Evolutionary conservation across 2,888 invertebrate genomes (phyloP), one percentile per base, ranked within the genome.

Genomic region (Erannis defoliaria): DNA sequence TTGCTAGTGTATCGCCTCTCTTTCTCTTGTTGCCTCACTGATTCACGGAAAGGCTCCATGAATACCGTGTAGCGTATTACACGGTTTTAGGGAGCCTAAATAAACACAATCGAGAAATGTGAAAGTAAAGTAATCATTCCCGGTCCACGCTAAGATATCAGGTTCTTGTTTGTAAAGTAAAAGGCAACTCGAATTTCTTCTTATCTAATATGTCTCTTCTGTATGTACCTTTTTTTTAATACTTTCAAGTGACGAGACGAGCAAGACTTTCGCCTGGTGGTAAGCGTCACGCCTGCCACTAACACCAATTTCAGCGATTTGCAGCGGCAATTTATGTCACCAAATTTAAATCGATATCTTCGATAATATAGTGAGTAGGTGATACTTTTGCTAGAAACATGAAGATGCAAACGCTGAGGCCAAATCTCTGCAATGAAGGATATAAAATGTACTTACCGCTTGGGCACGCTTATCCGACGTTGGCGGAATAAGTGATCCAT

Each of bases 401-500:
- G 33, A 4, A n/a, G 3, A 35, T 35, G n/a, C 6, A 31, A n/a
- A n/a, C n/a, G n/a, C n/a, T 2, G 12, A 33, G 33, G 4, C 3
- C 2, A n/a, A 5, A 35, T 35, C 2, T 35, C n/a, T 35, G 31
- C n/a, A n/a, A 35, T 35, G 5, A 29, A 12, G 12, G 31, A 0
- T 35, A 35, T 50, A 50, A 40, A 29, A 29, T 19, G 14, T 49
- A 12, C 89, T 93, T 77, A 93, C 90, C 88, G 82, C 83, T 90
- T 93, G 76, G 89, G 93, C 78, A 89, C 88, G 78, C 86, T 92
- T 74, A 88, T 87, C 81, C 90, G 87, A 72, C 93, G 84, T 75
- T 88, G 93, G 76, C 90, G 90, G 86, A 93, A 93, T 86, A 90
- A 87, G 84, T 89, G 90, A 76, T 90, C 90, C 91, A 88, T 93